These are phyloP conservation scores for Atrichornis clamosus DNA, from an alignment of 2,113 vertebrate genomes.

Conservation along the genomic window DNA sequence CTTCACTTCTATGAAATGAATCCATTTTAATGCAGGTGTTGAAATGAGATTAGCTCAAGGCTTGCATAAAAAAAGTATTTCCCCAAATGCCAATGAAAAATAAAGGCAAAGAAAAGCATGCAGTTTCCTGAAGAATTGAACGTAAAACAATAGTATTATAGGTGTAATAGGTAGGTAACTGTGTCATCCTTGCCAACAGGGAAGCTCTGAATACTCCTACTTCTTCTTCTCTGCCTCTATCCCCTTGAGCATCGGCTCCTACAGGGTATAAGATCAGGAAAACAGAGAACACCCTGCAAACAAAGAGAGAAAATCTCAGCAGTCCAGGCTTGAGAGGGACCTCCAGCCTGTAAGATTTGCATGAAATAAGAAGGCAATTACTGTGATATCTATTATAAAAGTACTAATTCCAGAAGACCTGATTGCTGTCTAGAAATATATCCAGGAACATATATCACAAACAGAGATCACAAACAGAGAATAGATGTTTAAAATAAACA, in stretches of 20 bases:
- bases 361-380: neutral
- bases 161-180: neutral
- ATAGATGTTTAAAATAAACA: neutral
- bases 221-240: neutral
- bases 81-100: neutral
- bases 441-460: neutral
- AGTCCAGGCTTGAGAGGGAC: neutral
- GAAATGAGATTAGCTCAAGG: neutral
- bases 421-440: conserved; percentile 21
- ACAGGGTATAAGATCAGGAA: neutral
- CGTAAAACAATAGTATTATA: neutral
- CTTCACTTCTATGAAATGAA: neutral
- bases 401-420: neutral
- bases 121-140: neutral
- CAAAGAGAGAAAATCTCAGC: neutral
- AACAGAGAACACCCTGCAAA: neutral
- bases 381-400: conserved; percentile 3
- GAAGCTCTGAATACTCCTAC: neutral
- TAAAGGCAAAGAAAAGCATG: neutral
- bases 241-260: neutral
- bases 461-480: neutral
- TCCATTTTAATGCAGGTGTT: neutral
- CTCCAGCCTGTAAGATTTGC: neutral
- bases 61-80: neutral
- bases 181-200: neutral